Percentiles rank a stretch among this genome's conserved stretches.
These are phyloP conservation scores for Ceraclea dissimilis DNA, from an alignment of 2,888 invertebrate species.

Conservation along the genomic window DNA sequence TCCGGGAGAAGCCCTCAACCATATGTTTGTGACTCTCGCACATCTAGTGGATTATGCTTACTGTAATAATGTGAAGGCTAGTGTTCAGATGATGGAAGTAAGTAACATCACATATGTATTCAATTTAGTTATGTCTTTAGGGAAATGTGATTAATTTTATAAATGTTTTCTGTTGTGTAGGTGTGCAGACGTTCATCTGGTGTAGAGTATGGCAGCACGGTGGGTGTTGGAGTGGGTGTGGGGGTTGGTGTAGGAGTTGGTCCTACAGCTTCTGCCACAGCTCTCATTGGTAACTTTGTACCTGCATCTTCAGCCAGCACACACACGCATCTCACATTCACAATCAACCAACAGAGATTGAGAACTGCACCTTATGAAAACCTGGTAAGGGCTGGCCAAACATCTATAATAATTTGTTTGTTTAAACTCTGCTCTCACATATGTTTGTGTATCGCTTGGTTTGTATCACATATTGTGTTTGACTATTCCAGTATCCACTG, in stretches of 20 bases:
- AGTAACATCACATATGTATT: constrained; percentile 32
- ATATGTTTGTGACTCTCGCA: constrained; percentile 87
- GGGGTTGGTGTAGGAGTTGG: constrained; percentile 51
- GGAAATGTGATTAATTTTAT: no score
- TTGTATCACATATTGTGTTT: no score
- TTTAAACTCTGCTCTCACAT: no score
- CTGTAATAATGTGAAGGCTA: constrained; percentile 94
- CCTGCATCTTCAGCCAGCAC: constrained; percentile 37
- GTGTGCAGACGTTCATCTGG: constrained; percentile 44
- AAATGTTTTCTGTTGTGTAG: constrained; percentile 30
- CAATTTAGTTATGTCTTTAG: not conserved
- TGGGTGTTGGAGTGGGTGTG: constrained; percentile 27
- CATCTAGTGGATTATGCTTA: constrained; percentile 95
- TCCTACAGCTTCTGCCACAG: constrained; percentile 35
- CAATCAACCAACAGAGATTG: constrained; percentile 86
- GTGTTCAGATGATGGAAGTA: constrained; percentile 96
- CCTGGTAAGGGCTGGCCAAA: no score
- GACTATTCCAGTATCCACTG: constrained; percentile 63
- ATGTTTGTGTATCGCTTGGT: not conserved
- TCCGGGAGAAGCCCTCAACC: constrained; percentile 92
- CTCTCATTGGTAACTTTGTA: constrained; percentile 45
- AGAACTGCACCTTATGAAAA: constrained; percentile 72
- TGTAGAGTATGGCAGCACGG: constrained; percentile 30
- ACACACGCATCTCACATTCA: constrained; percentile 73
- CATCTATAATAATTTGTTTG: not conserved